Base-by-base conservation (phyloP, 2,888 invertebrate species). In the Eledone cirrhosa region DNA sequence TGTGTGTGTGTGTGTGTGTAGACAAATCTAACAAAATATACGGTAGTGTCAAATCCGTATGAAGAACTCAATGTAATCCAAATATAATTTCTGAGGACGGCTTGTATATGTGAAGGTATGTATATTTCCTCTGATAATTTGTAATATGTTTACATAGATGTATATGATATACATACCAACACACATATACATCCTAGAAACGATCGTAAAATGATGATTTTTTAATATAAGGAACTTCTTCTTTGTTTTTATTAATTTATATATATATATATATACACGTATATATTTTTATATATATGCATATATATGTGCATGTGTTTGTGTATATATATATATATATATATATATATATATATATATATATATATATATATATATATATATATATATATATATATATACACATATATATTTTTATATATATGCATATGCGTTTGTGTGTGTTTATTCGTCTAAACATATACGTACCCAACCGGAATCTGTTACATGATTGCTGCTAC, bases 401-500 rank as follows among this genome's bases (percentile, higher is more conserved):
- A 67, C 7, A 67, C 7, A 24, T 27, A 24, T 67, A 67, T 67
- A 24, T 67, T 16, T 67, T 3, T 29, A 67, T 67, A 8, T 29
- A 67, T 67, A 8, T 29, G 27, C 27, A 0, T 67, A 67, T 67
- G 19, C 27, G 5, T 67, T 3, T 67, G 0, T 27, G 11, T 67
- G 5, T 27, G 19, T 1, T 8, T 19, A 3, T 31, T 2, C 22
- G 24, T 24, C 1, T 16, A 11, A 13, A 11, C 53, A 53, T 53
- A 41, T 48, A 78, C 86, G 79, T 77, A 89, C 88, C 84, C 85
- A 77, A 0, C 86, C 86, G 4, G 87, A 85, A n/a, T 86, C 82
- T 1, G 89, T 90, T 1, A 78, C 79, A 31, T 81, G 82, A 13
- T 84, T 82, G 48, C 84, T 84, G 14, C 86, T 85, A 77, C 86